Conservation (phyloP, 2,113 vertebrate genomes). For the Romanogobio albipinnatus region DNA sequence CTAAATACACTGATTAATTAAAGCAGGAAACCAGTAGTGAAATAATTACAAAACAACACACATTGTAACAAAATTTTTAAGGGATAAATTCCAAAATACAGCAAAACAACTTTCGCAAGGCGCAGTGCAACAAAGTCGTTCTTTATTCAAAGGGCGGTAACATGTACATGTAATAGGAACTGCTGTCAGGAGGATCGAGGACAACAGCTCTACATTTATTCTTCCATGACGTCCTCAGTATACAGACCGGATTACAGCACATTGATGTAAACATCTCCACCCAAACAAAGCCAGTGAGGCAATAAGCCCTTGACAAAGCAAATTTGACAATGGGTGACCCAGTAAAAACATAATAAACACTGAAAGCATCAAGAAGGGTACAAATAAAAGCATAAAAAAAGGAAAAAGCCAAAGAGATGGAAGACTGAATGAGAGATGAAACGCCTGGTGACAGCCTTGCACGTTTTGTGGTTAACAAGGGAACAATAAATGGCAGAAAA, state of each 20-base stretch:
- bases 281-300: slow-evolving; percentile 36
- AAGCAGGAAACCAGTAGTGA: no score
- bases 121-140: background rate
- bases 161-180: slow-evolving; percentile 7
- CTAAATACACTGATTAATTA: no score
- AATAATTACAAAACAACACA: background rate
- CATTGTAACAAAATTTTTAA: background rate
- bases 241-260: slow-evolving; percentile 52
- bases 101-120: background rate
- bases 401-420: background rate
- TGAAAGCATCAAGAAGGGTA: background rate
- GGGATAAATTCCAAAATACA: background rate
- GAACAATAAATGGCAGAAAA: background rate
- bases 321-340: slow-evolving; percentile 6
- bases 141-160: background rate
- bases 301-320: slow-evolving; percentile 21
- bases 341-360: background rate
- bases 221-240: slow-evolving; percentile 50
- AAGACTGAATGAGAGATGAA: background rate
- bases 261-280: slow-evolving; percentile 48
- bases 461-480: background rate
- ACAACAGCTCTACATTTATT: slow-evolving; percentile 3
- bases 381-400: background rate
- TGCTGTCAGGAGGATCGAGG: background rate
- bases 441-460: background rate